Evolutionary conservation across 2,888 invertebrate genomes (phyloP), one percentile per base, ranked within the genome.

Genomic region (Capitulum mitella): DNA sequence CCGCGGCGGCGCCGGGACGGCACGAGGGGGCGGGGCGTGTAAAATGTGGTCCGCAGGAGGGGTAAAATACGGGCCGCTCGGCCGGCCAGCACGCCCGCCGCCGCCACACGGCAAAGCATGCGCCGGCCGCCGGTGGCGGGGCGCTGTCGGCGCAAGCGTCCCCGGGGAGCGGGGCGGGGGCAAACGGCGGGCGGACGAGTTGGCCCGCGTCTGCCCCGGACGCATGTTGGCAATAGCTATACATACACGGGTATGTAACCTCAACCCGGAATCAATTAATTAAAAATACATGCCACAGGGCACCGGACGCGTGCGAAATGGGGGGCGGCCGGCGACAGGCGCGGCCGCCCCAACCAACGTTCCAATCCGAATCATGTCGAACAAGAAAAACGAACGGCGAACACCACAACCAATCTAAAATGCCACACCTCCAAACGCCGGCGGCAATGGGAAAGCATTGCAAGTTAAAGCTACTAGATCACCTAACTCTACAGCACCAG

Each of bases 361-460:
- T 34, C n/a, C 70, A 40, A 29, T 29, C 70, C 26, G 37, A 70
- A 40, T 37, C 37, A 37, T 29, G 70, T 37, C 70, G n/a, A 70
- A 70, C 70, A 70, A 70, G 70, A 26, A 70, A 70, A 70, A 70
- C 40, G 29, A 70, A 70, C 70, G 70, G 37, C 40, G 40, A 70
- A 70, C 70, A 70, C 70, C 70, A 70, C 70, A 70, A 70, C 70
- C 70, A 37, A 70, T 70, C 70, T 70, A 70, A 70, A 70, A 70
- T 70, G 70, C 70, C 70, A 70, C 70, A 40, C 70, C 37, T 40
- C 22, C 22, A 70, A 64, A 64, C 64, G 34, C 34, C 64, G 16
- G 34, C 64, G 64, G 64, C 64, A 34, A 64, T 64, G 64, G 64
- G 64, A 64, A 70, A 70, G 70, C 70, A 70, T 70, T 40, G 70